Evolutionary conservation across 2,113 vertebrate species (phyloP).

Genomic region (Otis tarda): DNA sequence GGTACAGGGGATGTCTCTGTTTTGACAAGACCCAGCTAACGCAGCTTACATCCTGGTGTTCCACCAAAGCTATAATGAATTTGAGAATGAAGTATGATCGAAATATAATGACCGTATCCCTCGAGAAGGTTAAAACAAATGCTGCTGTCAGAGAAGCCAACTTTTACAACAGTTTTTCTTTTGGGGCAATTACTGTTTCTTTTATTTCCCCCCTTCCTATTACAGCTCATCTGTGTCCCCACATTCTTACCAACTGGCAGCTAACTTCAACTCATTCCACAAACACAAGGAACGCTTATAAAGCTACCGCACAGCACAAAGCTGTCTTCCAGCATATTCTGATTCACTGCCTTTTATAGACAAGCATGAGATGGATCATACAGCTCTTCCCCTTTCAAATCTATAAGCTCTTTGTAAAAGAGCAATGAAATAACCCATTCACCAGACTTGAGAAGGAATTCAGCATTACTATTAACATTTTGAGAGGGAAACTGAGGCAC

Average conservation of each 20-base stretch:
- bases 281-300: neutral
- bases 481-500: slow-evolving; percentile 51
- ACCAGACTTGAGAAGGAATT: neutral
- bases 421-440: slow-evolving; percentile 52
- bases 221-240: neutral
- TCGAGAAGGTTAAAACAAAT: slow-evolving; percentile 12
- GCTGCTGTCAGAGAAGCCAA: slow-evolving; percentile 18
- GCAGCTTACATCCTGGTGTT: slow-evolving; percentile 13
- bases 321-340: slow-evolving; percentile 19
- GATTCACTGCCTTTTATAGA: slow-evolving; percentile 8
- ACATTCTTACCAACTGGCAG: neutral
- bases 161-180: neutral
- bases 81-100: neutral
- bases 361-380: neutral
- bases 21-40: slow-evolving; percentile 1
- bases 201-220: slow-evolving; percentile 3
- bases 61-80: neutral
- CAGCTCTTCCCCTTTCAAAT: slow-evolving; percentile 21
- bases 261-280: neutral
- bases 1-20: neutral
- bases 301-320: slow-evolving; percentile 12
- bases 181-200: neutral
- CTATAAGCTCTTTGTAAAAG: slow-evolving; percentile 47
- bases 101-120: neutral
- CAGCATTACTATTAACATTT: neutral